Conservation (phyloP, 2,113 vertebrate species). For the Notarius lentiginosus region DNA sequence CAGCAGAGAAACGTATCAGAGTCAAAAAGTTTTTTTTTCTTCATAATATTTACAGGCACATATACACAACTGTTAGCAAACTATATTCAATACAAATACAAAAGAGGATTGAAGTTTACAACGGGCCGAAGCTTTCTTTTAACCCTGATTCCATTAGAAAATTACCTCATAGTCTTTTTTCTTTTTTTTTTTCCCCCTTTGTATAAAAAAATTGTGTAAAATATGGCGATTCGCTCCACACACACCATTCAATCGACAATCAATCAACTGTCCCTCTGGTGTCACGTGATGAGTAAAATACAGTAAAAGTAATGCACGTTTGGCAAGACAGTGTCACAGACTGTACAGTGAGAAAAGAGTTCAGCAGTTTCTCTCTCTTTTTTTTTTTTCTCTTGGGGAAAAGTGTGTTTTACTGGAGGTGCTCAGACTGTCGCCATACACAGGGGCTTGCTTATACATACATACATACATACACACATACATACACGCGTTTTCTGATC, state of each 20-base stretch:
- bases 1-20: slow-evolving; percentile 52
- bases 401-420: slow-evolving; percentile 22
- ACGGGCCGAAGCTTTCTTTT: slow-evolving; percentile 40
- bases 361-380: slow-evolving; percentile 27
- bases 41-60: slow-evolving; percentile 72
- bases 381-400: slow-evolving; percentile 21
- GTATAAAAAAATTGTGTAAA: slow-evolving; percentile 61
- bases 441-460: not conserved
- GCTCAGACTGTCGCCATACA: slow-evolving; percentile 33
- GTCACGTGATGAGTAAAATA: slow-evolving; percentile 24
- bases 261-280: slow-evolving; percentile 17
- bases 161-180: slow-evolving; percentile 52
- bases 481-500: slow-evolving; percentile 17
- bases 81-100: slow-evolving; percentile 69
- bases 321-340: slow-evolving; percentile 21
- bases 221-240: slow-evolving; percentile 29
- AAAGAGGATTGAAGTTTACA: slow-evolving; percentile 56
- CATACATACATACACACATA: not conserved
- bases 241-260: slow-evolving; percentile 5
- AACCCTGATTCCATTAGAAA: slow-evolving; percentile 55
- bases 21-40: slow-evolving; percentile 41
- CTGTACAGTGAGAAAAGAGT: slow-evolving; percentile 16
- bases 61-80: slow-evolving; percentile 73
- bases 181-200: slow-evolving; percentile 47
- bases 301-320: slow-evolving; percentile 28